Evolutionary conservation across 1,140 invertebrate species (phyloP), one percentile per base, ranked within the genome.

Genomic region (Campoletis sonorensis): DNA sequence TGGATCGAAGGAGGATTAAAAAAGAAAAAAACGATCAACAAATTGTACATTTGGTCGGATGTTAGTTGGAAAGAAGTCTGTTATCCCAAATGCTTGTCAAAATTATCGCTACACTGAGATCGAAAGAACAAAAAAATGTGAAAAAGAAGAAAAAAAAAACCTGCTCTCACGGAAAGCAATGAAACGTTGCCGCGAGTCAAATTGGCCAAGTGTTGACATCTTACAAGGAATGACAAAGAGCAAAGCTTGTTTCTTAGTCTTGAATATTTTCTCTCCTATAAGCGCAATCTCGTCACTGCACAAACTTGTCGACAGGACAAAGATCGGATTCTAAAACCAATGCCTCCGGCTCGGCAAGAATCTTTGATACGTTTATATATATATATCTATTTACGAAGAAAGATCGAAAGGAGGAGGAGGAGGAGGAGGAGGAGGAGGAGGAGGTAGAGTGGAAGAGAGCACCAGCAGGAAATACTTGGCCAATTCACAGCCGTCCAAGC

Each of bases 401-500:
- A 77, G 73, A 70, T 27, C 30, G 30, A 70, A 23, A 15, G 23
- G 23, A 23, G 23, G 5, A 61, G 58, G 21, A 37, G 51, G 45
- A 73, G 71, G 58, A 54, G n/a, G n/a, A n/a, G n/a, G n/a, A n/a
- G n/a, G n/a, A n/a, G n/a, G 58, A 21, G 58, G 21, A 10, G 23
- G 58, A 21, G 58, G 23, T 5, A 26, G 61, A 64, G 61, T 23
- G 61, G 21, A 64, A 64, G 61, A 64, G 61, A 61, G 27, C 75
- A 61, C 26, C 26, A 18, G 27, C 51, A 77, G 75, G 75, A 51
- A 61, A 77, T 77, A 77, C 75, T 81, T 67, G 37, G 80, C n/a
- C 16, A 49, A 76, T 78, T 81, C 75, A 70, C 21, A 75, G 68
- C 73, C 72, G 61, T 80, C 27, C 72, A 70, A 49, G 68, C 67